Base-by-base conservation (phyloP, 2,797 vertebrate species). In the Mycteria americana region DNA sequence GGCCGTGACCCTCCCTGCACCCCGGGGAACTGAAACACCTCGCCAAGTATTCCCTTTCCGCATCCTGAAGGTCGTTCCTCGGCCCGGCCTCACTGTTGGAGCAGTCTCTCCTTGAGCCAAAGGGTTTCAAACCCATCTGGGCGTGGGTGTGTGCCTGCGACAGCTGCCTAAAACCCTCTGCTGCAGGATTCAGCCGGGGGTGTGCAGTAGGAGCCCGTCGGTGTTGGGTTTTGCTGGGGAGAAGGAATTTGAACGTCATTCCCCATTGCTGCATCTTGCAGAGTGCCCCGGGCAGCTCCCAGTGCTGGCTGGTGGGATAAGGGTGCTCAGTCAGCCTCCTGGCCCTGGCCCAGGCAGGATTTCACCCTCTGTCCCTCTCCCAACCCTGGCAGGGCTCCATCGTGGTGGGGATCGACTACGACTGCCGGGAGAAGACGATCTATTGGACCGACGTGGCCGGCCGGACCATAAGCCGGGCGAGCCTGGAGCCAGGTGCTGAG, bases 371-470 rank as follows among this genome's bases (percentile, higher is more conserved):
- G 43, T 65, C 50, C 37, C 12, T 46, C 51, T 95, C 65, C 77
- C 35, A 10, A 65, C 80, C 35, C 35, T 33, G 24, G 2, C 95
- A 99, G 99, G 99, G 99, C 19, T 99, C 99, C 88, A 99, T 99
- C 39, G 98, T 99, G 16, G 99, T 99, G 18, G 99, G 99, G 2
- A 98, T 99, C 2, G 99, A 99, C 96, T 98, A 99, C 1, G 99
- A 99, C 98, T 99, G 99, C 97, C 97, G 97, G 82, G 99, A 99
- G 73, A 99, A 97, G 96, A 98, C 97, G 62, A 98, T 99, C 31
- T 99, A 99, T 41, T 99, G 99, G 99, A 99, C 99, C 0, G 99
- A 99, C 12, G 98, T 99, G 67, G 99, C 99, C 0, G 99, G 98
- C 1, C 97, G 99, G 83, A 99, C 98, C 18, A 99, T 99, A 94